These are phyloP conservation scores for Lepus americanus DNA, from an alignment of 2,113 vertebrate species.

Conservation along the genomic window DNA sequence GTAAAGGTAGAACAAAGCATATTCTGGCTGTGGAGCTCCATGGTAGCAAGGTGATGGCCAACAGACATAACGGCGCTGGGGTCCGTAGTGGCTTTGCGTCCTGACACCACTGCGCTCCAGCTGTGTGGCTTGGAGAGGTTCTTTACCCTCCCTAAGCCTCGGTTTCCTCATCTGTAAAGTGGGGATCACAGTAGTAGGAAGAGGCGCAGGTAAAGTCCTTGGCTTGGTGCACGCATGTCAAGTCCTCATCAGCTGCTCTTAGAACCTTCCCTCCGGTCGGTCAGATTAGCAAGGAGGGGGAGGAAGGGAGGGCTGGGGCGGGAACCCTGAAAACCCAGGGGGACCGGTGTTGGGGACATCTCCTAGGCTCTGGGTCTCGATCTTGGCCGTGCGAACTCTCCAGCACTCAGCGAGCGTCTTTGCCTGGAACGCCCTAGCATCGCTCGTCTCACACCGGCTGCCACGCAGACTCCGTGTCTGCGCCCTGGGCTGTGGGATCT, in stretches of 20 bases:
- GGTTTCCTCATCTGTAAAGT: neutral
- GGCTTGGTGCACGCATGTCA: neutral
- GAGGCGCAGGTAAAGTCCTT: neutral
- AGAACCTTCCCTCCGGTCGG: accelerated
- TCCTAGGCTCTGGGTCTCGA: neutral
- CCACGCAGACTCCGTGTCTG: neutral
- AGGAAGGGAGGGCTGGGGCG: neutral
- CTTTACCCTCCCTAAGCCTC: neutral
- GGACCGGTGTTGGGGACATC: neutral
- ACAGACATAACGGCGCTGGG: neutral
- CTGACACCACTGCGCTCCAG: neutral
- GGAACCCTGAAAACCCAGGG: neutral
- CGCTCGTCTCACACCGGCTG: conserved; percentile 1
- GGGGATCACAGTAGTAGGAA: neutral
- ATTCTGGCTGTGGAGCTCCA: neutral
- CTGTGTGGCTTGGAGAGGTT: neutral
- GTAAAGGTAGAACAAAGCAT: neutral
- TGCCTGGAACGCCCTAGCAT: conserved; percentile 2
- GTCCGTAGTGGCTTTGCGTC: neutral
- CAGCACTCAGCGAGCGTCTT: neutral
- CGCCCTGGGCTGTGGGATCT: conserved; percentile 56
- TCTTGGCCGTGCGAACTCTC: neutral
- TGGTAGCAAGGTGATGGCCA: neutral
- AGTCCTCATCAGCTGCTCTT: neutral
- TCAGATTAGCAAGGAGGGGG: neutral